Conservation (phyloP, 30 jellyfish, hydroid and myxozoan species). For the Chrysaora quinquecirrha region DNA sequence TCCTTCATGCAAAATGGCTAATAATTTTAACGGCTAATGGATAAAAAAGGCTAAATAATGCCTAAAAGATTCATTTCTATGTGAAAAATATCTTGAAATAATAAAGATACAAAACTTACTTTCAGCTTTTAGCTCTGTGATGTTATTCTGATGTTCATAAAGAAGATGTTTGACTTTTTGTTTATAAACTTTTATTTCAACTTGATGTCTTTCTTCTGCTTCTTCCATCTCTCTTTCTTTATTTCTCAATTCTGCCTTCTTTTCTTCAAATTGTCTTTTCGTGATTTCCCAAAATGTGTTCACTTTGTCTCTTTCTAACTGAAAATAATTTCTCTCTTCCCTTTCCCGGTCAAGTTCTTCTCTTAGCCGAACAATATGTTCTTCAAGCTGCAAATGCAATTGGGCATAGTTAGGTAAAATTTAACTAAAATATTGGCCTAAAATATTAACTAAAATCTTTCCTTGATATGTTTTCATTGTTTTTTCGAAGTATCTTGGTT, state of each 20-base stretch:
- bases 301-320: slow-evolving; percentile 94
- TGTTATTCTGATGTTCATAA: slow-evolving; percentile 95
- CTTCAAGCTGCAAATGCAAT: slow-evolving; percentile 98
- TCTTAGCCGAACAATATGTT: slow-evolving; percentile 85
- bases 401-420: no score
- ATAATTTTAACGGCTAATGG: no score
- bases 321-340: slow-evolving; percentile 94
- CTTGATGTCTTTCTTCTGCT: slow-evolving; percentile 98
- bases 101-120: no score
- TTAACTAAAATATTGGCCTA: no score
- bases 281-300: slow-evolving; percentile 98
- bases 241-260: slow-evolving; percentile 86
- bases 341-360: slow-evolving; percentile 98
- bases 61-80: no score
- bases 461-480: no score
- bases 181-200: slow-evolving; percentile 93
- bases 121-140: slow-evolving; percentile 93
- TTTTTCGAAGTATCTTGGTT: no score
- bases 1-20: no score
- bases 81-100: no score
- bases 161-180: slow-evolving; percentile 95
- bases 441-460: no score
- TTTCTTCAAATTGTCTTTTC: slow-evolving; percentile 87
- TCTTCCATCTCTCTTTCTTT: slow-evolving; percentile 98
- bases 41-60: no score